Base-by-base conservation (phyloP, 2,113 vertebrate species). In the Corythaeola cristata region DNA sequence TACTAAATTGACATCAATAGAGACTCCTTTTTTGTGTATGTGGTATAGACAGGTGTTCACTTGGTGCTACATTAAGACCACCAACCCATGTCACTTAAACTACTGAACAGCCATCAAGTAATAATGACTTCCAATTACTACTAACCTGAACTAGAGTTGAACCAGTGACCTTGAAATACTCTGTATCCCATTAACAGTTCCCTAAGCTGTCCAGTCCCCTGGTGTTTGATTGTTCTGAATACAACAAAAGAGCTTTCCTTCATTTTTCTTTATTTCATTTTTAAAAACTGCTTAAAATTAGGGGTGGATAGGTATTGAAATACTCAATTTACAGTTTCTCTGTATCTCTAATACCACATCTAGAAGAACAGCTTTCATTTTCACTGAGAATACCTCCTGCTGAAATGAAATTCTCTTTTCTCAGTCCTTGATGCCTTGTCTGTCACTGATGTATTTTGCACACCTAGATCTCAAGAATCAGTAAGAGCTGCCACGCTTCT, bases 361-460 rank as follows among this genome's bases (percentile, higher is more conserved):
- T 23, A 52, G 85, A 96, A 72, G 55, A 94, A 85, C 88, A 55
- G 71, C 68, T 95, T 97, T 90, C 75, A 91, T 95, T 97, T 96
- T 89, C 95, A 82, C 92, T 77, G 32, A 50, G 88, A 93, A 84
- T 94, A 49, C 78, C 81, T 96, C 95, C 95, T 0, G 95, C 97
- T 96, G 92, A 94, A 95, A 91, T 50, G 88, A 94, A 92, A 93
- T 84, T 93, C 90, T 81, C 71, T 96, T 73, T 74, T 76, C 88
- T 89, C 74, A 64, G 91, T 55, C 73, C 95, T 89, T 52, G 82
- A 89, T 87, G 87, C 39, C 87, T 86, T 84, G 79, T 41, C 94
- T 97, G 81, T 76, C 85, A 97, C 85, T 81, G 95, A 90, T 3
- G 26, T 68, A 16, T 91, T 96, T 93, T 85, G 86, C 95, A 87